phyloP scores from a whole-genome alignment of 1,140 invertebrate genomes.

The Hirudo medicinalis region DNA sequence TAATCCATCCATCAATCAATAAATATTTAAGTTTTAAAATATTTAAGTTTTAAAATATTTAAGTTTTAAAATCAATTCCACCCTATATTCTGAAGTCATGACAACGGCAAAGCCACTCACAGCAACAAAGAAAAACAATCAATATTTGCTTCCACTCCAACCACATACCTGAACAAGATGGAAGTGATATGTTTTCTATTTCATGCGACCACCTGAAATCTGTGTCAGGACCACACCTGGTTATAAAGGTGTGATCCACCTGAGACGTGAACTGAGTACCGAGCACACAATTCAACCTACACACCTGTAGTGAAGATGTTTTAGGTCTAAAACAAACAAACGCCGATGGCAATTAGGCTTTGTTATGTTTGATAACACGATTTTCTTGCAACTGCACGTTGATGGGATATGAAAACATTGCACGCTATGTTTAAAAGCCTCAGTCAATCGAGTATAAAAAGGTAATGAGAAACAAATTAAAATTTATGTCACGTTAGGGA shows the following conservation, averaged over 20 bases:
- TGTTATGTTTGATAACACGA: not conserved
- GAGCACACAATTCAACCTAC: not conserved
- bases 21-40: too few species aligned
- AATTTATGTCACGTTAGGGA: too few species aligned
- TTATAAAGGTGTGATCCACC: constrained; percentile 6
- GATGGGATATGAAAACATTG: too few species aligned
- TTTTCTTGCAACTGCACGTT: too few species aligned
- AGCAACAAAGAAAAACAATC: constrained; percentile 7
- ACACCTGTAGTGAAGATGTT: constrained; percentile 9
- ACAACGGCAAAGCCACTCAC: constrained; percentile 25
- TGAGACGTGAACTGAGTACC: constrained; percentile 22
- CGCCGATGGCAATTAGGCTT: not conserved
- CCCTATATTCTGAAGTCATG: constrained; percentile 25
- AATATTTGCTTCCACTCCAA: too few species aligned
- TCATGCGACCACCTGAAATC: constrained; percentile 31
- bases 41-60: not conserved
- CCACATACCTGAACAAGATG: constrained; percentile 33
- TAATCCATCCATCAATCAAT: not conserved
- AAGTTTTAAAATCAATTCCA: constrained; percentile 14
- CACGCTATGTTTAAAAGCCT: too few species aligned
- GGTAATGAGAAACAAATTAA: too few species aligned
- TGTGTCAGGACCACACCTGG: constrained; percentile 30
- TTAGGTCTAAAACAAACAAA: not conserved
- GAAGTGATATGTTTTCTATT: constrained; percentile 27
- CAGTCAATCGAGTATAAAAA: too few species aligned